Evolutionary conservation across 2,113 vertebrate species (phyloP).

Genomic region (Progne subis): DNA sequence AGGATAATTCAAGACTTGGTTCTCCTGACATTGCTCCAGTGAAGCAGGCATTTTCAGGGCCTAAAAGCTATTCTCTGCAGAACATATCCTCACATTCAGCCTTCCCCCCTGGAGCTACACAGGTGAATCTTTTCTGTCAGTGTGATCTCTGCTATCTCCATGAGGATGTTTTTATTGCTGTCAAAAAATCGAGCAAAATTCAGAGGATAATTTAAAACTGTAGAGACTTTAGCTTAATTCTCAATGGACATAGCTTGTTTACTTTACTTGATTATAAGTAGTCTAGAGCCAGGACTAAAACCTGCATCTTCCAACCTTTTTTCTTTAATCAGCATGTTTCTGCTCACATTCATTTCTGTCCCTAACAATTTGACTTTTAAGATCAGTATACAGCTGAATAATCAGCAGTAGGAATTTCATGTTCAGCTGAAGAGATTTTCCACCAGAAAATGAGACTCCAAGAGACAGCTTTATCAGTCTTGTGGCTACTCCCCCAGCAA

Average conservation of each 20-base stretch:
- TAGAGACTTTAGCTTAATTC: neutral
- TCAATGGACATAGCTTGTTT: neutral
- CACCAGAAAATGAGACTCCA: neutral
- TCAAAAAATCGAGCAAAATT: neutral
- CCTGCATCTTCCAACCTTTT: neutral
- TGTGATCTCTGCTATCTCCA: neutral
- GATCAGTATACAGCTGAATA: neutral
- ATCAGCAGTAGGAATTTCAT: neutral
- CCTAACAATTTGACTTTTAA: neutral
- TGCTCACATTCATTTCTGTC: neutral
- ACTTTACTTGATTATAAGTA: neutral
- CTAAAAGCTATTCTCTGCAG: neutral
- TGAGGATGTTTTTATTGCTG: neutral
- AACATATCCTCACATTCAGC: neutral
- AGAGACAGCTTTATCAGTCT: neutral
- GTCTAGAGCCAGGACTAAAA: neutral
- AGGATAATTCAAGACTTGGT: neutral
- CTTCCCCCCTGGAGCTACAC: neutral
- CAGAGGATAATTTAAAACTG: neutral
- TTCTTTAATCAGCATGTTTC: neutral
- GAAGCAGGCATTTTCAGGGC: neutral
- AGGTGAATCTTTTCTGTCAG: neutral
- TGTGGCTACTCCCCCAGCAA: neutral
- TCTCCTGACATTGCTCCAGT: neutral
- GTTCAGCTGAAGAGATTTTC: neutral